Percentiles rank a stretch among this genome's conserved stretches.
Evolutionary conservation across 1,140 invertebrate genomes (phyloP).

Genomic region (Cryptotermes secundus): DNA sequence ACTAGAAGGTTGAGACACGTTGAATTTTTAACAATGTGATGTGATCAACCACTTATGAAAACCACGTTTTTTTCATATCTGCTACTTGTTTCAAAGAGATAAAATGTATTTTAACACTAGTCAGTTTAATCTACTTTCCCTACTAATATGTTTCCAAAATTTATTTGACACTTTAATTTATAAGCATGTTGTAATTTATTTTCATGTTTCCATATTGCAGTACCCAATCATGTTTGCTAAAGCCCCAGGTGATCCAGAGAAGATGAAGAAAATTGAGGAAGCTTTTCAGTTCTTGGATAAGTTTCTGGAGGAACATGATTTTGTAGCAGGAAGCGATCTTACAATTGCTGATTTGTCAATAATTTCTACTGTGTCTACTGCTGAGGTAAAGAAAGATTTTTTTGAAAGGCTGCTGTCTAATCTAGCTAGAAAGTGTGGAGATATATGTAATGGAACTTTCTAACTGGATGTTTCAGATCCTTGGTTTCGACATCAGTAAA

Average conservation of each 20-base stretch:
- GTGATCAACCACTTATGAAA: too few relatives aligned
- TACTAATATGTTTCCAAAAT: background rate
- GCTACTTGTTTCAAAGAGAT: too few relatives aligned
- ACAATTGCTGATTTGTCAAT: slow-evolving; percentile 72
- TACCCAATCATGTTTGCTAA: slow-evolving; percentile 69
- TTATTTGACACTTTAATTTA: background rate
- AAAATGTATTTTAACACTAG: background rate
- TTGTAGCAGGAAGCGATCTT: slow-evolving; percentile 64
- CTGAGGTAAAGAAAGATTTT: slow-evolving; percentile 51
- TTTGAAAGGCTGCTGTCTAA: slow-evolving; percentile 7
- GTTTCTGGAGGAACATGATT: slow-evolving; percentile 64
- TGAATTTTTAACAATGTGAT: too few relatives aligned
- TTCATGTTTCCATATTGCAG: slow-evolving; percentile 49
- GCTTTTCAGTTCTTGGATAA: slow-evolving; percentile 65
- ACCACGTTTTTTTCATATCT: too few relatives aligned
- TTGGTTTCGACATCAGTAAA: slow-evolving; percentile 29
- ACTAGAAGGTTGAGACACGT: too few relatives aligned
- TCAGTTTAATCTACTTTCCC: background rate
- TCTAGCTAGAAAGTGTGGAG: background rate
- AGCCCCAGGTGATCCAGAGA: slow-evolving; percentile 61
- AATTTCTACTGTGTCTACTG: slow-evolving; percentile 61
- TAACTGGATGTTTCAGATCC: slow-evolving; percentile 23
- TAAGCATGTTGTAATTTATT: slow-evolving; percentile 32
- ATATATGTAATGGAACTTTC: background rate
- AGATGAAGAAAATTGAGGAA: slow-evolving; percentile 61